These are phyloP conservation scores for Phalacrocorax aristotelis DNA, from an alignment of 2,113 vertebrate genomes.

Conservation along the genomic window DNA sequence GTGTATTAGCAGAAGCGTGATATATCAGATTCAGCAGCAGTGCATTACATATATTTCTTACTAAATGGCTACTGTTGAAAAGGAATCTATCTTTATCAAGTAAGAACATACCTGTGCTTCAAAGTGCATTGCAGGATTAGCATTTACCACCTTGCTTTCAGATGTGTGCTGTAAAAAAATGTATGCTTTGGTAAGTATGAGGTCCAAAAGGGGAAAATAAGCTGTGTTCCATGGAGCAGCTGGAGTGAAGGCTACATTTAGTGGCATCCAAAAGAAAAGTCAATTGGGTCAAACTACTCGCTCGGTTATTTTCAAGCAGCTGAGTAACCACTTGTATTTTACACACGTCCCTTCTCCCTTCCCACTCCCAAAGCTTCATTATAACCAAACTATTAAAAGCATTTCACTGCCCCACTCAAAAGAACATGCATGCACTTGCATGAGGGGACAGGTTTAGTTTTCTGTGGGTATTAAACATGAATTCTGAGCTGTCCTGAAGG, in stretches of 20 bases:
- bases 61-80: neutral
- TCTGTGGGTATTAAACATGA: neutral
- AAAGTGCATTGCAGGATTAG: neutral
- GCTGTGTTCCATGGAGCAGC: neutral
- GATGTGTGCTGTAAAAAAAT: neutral
- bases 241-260: neutral
- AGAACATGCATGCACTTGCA: neutral
- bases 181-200: neutral
- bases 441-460: neutral
- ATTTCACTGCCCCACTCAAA: neutral
- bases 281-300: neutral
- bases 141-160: neutral
- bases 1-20: fast-evolving
- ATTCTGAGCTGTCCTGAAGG: neutral
- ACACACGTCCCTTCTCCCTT: neutral
- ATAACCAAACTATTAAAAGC: neutral
- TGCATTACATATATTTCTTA: neutral
- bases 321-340: neutral
- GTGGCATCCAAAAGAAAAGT: neutral
- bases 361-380: neutral
- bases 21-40: neutral
- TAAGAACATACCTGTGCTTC: neutral
- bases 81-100: neutral
- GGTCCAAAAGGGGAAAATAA: neutral
- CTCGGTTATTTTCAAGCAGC: neutral